These are phyloP conservation scores for Pyrrhia umbra DNA, from an alignment of 2,888 invertebrate genomes.

Conservation along the genomic window DNA sequence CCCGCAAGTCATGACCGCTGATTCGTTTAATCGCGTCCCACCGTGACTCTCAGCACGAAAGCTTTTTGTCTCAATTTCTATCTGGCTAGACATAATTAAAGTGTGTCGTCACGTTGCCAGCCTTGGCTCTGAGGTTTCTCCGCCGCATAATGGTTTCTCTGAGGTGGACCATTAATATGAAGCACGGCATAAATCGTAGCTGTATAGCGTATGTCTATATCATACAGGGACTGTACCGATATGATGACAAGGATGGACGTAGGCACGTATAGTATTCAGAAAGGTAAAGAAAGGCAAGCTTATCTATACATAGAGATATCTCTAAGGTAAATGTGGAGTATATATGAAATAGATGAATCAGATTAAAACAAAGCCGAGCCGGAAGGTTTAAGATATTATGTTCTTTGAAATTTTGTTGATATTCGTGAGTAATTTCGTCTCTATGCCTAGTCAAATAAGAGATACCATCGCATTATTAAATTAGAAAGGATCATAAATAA, in stretches of 20 bases:
- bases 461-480: no score
- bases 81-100: conserved; percentile 65
- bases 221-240: conserved; percentile 31
- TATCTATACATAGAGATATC: background rate
- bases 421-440: no score
- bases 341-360: no score
- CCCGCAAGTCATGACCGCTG: conserved; percentile 17
- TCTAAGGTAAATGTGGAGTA: no score
- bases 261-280: background rate
- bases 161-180: conserved; percentile 25
- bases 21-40: conserved; percentile 31
- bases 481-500: no score
- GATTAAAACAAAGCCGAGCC: no score
- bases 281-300: background rate
- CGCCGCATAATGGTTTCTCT: conserved; percentile 62
- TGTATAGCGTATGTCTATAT: conserved; percentile 3
- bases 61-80: conserved; percentile 68
- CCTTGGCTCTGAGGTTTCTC: conserved; percentile 70
- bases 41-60: conserved; percentile 55
- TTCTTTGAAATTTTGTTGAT: no score
- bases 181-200: conserved; percentile 13
- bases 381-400: no score
- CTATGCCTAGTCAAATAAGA: no score
- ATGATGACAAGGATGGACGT: background rate
- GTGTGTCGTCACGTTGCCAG: conserved; percentile 68